phyloP scores from a whole-genome alignment of 2,797 vertebrate species.

The Pseudochaenichthys georgianus region DNA sequence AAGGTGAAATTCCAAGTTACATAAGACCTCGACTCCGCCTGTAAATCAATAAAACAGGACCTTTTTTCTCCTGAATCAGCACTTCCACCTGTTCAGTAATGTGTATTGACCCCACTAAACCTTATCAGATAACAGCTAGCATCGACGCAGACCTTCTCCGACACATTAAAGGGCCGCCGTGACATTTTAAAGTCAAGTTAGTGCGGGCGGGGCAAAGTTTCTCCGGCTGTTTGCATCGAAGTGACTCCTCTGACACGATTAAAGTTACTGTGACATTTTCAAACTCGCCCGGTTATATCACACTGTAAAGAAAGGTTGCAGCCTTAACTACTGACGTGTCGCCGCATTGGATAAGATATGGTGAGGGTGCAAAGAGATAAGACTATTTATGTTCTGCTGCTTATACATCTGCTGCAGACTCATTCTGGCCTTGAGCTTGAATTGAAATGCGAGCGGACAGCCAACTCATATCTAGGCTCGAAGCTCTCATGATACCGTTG shows the following conservation, averaged over 20 bases:
- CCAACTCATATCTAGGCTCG: not conserved
- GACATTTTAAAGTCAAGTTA: conserved; percentile 30
- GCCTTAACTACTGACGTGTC: not conserved
- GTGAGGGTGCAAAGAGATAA: not conserved
- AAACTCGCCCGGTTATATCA: not conserved
- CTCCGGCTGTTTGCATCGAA: not conserved
- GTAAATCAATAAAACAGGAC: not conserved
- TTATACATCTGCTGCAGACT: not conserved
- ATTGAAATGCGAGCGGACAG: conserved; percentile 6
- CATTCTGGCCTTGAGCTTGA: not conserved
- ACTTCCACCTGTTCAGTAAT: conserved; percentile 25
- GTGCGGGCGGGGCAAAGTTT: not conserved
- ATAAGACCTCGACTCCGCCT: not conserved
- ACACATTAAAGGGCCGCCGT: conserved; percentile 10
- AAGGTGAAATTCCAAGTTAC: not conserved
- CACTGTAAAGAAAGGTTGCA: not conserved
- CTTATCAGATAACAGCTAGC: conserved; percentile 33
- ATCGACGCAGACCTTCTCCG: conserved; percentile 10
- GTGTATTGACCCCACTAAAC: conserved; percentile 32
- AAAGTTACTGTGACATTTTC: conserved; percentile 38
- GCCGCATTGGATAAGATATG: conserved; percentile 7
- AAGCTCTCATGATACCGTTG: not conserved
- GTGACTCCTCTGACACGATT: not conserved
- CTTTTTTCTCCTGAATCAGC: conserved; percentile 24
- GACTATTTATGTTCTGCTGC: not conserved